A percentile compares a stretch with the other conserved stretches of the same genome.
Conservation (phyloP, 2,888 invertebrate genomes). For the Ophonus ardosiacus region DNA sequence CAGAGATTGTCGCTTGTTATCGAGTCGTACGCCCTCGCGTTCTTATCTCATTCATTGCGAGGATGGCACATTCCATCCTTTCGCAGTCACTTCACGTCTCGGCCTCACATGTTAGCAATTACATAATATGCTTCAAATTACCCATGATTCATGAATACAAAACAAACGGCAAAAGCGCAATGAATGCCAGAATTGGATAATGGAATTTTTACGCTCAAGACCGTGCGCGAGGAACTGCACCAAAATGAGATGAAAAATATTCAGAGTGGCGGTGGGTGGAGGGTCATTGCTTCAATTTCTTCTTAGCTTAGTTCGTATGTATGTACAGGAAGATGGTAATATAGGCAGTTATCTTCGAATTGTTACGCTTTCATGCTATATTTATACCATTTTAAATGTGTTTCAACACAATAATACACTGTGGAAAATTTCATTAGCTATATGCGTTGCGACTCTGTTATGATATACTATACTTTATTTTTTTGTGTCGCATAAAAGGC, state of each 20-base stretch:
- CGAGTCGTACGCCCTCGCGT: constrained; percentile 40
- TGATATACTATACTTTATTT: background rate
- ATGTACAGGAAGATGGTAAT: constrained; percentile 33
- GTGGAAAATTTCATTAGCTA: background rate
- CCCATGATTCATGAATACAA: constrained; percentile 62
- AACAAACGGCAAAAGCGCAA: constrained; percentile 60
- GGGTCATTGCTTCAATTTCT: constrained; percentile 29
- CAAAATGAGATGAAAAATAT: constrained; percentile 35
- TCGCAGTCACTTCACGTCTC: constrained; percentile 31
- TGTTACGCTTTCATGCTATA: background rate
- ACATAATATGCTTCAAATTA: constrained; percentile 59
- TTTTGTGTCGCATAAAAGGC: background rate
- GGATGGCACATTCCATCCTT: constrained; percentile 58
- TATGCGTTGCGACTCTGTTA: background rate
- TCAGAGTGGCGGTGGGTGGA: background rate
- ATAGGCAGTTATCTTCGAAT: background rate
- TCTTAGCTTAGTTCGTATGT: background rate
- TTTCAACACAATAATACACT: background rate
- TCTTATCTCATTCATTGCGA: constrained; percentile 30
- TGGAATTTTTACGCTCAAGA: constrained; percentile 47
- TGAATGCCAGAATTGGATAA: constrained; percentile 49
- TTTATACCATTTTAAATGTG: background rate
- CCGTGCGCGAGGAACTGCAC: constrained; percentile 34
- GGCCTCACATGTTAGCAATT: constrained; percentile 45
- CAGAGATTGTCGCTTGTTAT: constrained; percentile 58